Conservation (phyloP, 2,113 vertebrate genomes). For the Sceloporus undulatus region DNA sequence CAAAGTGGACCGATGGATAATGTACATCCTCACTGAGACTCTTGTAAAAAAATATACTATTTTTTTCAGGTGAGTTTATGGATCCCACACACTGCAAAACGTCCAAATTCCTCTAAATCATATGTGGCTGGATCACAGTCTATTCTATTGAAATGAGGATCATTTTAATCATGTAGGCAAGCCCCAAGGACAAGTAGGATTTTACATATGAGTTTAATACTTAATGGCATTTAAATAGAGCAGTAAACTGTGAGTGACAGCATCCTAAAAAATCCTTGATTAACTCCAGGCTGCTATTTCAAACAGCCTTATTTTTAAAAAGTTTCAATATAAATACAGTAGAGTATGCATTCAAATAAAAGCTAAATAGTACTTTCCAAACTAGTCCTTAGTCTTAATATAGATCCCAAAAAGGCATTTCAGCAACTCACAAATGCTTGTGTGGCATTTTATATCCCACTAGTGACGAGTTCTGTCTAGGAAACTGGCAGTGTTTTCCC, state of each 20-base stretch:
- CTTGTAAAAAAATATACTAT: no score
- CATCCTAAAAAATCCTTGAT: not conserved
- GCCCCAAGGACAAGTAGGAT: not conserved
- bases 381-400: not conserved
- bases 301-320: not conserved
- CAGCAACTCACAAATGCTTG: not conserved
- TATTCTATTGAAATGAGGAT: no score
- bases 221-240: not conserved
- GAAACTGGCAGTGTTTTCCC: not conserved
- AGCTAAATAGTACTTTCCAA: not conserved
- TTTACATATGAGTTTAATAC: not conserved
- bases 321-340: not conserved
- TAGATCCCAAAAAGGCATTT: not conserved
- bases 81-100: no score
- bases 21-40: no score
- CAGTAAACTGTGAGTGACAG: not conserved
- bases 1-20: no score
- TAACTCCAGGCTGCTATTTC: not conserved
- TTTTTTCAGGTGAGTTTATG: no score
- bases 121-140: no score
- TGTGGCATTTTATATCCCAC: not conserved
- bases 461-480: not conserved
- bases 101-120: no score
- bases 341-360: not conserved
- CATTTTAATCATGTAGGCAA: no score